These are phyloP conservation scores for Fistularia commersonii DNA, from an alignment of 2,797 vertebrate species.

Conservation along the genomic window DNA sequence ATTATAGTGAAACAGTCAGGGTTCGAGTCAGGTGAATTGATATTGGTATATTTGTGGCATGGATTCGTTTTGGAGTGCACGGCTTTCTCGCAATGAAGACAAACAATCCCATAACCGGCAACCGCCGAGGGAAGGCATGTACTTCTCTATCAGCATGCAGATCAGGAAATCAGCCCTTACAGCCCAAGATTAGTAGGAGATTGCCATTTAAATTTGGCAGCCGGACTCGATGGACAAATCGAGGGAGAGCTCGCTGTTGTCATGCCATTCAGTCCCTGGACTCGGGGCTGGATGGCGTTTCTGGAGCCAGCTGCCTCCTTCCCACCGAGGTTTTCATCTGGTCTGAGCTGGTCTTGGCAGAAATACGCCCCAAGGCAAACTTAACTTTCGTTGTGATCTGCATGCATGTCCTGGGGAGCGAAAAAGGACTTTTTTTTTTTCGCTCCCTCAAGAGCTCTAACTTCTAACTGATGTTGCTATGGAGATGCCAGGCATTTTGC, in stretches of 20 bases:
- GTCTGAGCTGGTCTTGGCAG: slow-evolving; percentile 56
- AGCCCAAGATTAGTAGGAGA: slow-evolving; percentile 39
- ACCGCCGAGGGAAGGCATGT: slow-evolving; percentile 45
- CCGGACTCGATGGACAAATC: slow-evolving; percentile 35
- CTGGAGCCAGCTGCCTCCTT: slow-evolving; percentile 65
- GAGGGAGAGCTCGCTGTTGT: slow-evolving; percentile 35
- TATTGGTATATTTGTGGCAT: no score
- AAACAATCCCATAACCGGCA: slow-evolving; percentile 22
- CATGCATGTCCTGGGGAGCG: slow-evolving; percentile 11
- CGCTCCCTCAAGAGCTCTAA: slow-evolving; percentile 9
- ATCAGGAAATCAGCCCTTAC: slow-evolving; percentile 44
- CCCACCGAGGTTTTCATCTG: slow-evolving; percentile 60
- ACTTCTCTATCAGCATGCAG: slow-evolving; percentile 58
- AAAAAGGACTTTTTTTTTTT: slow-evolving; percentile 7
- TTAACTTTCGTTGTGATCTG: no score
- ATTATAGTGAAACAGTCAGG: no score
- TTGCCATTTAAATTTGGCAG: slow-evolving; percentile 44
- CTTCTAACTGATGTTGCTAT: slow-evolving; percentile 20
- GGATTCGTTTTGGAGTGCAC: no score
- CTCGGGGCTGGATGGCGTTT: slow-evolving; percentile 29
- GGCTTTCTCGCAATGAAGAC: slow-evolving; percentile 4
- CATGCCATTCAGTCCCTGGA: slow-evolving; percentile 25
- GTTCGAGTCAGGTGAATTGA: no score
- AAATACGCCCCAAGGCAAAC: slow-evolving; percentile 23
- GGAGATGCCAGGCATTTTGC: slow-evolving; percentile 27